Evolutionary conservation across 2,797 vertebrate species (phyloP).

Genomic region (Eleutherodactylus coqui): DNA sequence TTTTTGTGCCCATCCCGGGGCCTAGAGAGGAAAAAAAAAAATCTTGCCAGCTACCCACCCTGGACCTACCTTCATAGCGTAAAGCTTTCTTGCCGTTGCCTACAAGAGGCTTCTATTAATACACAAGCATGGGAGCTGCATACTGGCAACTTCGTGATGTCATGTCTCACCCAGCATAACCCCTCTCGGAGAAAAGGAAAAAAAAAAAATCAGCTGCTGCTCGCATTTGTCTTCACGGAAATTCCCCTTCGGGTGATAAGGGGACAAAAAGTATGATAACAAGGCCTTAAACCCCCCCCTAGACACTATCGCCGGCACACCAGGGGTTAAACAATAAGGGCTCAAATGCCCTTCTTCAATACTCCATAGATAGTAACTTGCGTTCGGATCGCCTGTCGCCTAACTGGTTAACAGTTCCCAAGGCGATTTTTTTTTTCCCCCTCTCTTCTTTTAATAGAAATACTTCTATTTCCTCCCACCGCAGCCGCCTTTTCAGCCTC

Average conservation of each 20-base stretch:
- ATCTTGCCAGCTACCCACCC: not conserved
- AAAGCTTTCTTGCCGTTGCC: not conserved
- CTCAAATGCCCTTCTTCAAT: not conserved
- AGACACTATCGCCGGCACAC: not conserved
- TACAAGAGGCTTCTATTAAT: slow-evolving; percentile 37
- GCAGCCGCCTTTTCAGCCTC: not conserved
- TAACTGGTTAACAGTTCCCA: slow-evolving; percentile 11
- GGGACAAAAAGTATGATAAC: not conserved
- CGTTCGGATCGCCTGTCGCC: not conserved
- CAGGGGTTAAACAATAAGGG: not conserved
- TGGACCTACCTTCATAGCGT: not conserved
- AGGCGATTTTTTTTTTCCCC: not conserved
- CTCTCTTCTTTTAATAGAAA: not conserved
- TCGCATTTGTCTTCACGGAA: not conserved
- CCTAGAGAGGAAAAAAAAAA: not conserved
- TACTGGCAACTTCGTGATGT: slow-evolving; percentile 23
- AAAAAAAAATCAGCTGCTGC: slow-evolving; percentile 16
- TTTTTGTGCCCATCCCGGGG: not conserved
- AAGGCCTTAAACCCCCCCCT: not conserved
- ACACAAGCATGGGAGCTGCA: slow-evolving; percentile 14
- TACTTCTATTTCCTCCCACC: not conserved
- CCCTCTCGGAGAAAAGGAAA: not conserved
- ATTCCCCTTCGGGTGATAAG: not conserved
- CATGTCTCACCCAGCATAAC: slow-evolving; percentile 41
- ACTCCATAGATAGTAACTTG: too few relatives aligned